phyloP scores from a whole-genome alignment of 2,113 vertebrate species.

The Campylomormyrus numenius region DNA sequence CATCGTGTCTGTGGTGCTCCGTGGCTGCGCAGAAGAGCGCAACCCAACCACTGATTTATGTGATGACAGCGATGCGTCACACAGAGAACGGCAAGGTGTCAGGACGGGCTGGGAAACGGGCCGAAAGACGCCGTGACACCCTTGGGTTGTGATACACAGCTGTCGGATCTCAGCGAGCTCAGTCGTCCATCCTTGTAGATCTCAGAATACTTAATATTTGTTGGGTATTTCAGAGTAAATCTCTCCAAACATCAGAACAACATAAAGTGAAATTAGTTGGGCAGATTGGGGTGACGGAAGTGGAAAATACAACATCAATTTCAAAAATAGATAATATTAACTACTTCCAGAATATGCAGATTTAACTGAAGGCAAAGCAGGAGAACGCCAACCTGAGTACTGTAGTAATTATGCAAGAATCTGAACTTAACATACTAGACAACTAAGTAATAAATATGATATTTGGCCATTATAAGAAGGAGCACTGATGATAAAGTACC shows the following conservation, averaged over 20 bases:
- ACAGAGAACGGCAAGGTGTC: not conserved
- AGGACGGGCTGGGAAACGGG: not conserved
- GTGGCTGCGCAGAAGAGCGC: not conserved
- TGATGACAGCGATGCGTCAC: not conserved
- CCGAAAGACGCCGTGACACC: not conserved
- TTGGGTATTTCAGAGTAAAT: not conserved
- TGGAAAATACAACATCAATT: not conserved
- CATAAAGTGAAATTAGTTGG: not conserved
- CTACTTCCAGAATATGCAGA: not conserved
- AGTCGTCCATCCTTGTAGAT: not conserved
- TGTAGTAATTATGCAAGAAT: not conserved
- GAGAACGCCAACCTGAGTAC: not conserved
- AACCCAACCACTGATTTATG: not conserved
- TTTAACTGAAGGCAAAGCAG: not conserved
- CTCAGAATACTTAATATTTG: not conserved
- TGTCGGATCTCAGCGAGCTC: not conserved
- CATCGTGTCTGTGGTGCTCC: not conserved
- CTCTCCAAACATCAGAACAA: not conserved
- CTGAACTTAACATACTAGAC: not conserved
- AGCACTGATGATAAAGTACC: not conserved
- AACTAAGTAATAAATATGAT: not conserved
- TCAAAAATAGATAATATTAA: not conserved
- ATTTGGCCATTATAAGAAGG: not conserved
- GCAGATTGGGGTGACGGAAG: not conserved
- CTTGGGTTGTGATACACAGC: not conserved